Evolutionary conservation across 2,113 vertebrate species (phyloP).

Genomic region (Tragelaphus buxtoni): DNA sequence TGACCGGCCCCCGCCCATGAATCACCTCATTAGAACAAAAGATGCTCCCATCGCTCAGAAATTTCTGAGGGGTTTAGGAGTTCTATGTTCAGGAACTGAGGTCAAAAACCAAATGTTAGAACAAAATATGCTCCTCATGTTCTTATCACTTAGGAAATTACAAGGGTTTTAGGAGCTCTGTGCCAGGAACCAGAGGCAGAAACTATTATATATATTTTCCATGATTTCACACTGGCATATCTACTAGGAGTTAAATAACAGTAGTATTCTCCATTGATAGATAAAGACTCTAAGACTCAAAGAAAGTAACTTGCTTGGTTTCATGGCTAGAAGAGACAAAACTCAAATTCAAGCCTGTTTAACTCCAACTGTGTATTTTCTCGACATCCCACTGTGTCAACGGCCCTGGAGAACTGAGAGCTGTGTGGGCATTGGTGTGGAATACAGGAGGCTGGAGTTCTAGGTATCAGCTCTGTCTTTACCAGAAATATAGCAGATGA

Average conservation of each 20-base stretch:
- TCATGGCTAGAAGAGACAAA: background rate
- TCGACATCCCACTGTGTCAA: background rate
- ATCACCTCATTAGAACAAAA: background rate
- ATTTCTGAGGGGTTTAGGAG: background rate
- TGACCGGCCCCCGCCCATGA: background rate
- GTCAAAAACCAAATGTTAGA: background rate
- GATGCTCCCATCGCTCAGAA: background rate
- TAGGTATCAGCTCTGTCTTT: background rate
- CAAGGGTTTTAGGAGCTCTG: background rate
- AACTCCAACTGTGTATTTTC: background rate
- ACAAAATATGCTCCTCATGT: background rate
- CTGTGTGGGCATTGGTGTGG: background rate
- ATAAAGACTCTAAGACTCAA: background rate
- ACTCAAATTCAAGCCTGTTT: background rate
- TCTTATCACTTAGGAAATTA: background rate
- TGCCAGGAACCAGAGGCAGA: background rate
- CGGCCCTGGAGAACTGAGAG: background rate
- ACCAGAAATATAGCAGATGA: background rate
- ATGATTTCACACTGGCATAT: background rate
- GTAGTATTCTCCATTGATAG: background rate
- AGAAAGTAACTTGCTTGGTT: background rate
- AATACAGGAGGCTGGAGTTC: background rate
- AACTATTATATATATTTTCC: background rate
- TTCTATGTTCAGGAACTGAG: background rate
- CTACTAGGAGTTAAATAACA: background rate